Evolutionary conservation across 2,797 vertebrate species (phyloP).

Genomic region (Pangasius mekongensis): DNA sequence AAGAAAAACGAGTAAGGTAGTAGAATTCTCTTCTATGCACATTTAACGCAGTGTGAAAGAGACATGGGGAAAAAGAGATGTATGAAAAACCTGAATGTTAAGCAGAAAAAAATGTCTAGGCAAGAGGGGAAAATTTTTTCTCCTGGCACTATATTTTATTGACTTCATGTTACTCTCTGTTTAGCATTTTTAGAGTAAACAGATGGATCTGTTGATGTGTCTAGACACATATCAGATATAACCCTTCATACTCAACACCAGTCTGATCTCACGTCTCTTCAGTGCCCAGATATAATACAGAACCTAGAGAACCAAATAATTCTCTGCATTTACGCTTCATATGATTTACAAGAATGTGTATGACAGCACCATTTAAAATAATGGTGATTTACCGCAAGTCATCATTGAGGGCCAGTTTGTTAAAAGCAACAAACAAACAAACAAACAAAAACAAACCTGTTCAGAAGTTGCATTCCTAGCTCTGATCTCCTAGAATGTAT

Average conservation of each 20-base stretch:
- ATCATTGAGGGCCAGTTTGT: not conserved
- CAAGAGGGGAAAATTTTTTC: not conserved
- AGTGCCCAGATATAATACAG: not conserved
- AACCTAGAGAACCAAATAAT: not conserved
- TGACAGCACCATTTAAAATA: not conserved
- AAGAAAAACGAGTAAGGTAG: slow-evolving; percentile 26
- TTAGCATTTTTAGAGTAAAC: slow-evolving; percentile 15
- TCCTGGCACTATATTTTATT: slow-evolving; percentile 14
- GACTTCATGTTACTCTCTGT: slow-evolving; percentile 17
- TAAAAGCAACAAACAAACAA: not conserved
- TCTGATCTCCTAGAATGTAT: not conserved
- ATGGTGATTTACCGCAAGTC: not conserved
- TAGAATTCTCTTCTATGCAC: slow-evolving; percentile 33
- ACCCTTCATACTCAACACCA: not conserved
- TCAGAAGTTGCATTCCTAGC: not conserved
- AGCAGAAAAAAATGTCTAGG: not conserved
- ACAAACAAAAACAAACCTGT: not conserved
- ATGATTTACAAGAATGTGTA: not conserved
- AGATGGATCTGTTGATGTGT: slow-evolving; percentile 12
- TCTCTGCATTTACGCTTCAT: not conserved
- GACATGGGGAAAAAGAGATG: not conserved
- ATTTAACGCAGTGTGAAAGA: slow-evolving; percentile 27
- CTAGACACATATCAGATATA: slow-evolving; percentile 23
- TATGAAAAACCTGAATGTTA: slow-evolving; percentile 22
- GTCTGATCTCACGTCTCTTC: slow-evolving; percentile 10